These are phyloP conservation scores for Aldabrachelys gigantea DNA, from an alignment of 2,113 vertebrate genomes.

Conservation along the genomic window DNA sequence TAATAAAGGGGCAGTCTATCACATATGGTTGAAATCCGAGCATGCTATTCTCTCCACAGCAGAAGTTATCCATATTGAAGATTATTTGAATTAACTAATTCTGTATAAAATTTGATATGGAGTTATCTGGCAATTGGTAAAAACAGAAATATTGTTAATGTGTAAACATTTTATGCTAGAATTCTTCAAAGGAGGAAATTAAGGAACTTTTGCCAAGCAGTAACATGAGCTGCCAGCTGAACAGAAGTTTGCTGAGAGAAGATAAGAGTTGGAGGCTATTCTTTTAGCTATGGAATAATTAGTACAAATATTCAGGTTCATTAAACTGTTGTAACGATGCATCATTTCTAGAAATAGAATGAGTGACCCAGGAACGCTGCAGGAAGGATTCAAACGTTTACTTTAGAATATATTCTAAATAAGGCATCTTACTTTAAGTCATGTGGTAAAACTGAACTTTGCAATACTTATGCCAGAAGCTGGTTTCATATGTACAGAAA, in stretches of 20 bases:
- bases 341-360: slow-evolving; percentile 20
- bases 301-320: slow-evolving; percentile 41
- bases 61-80: background rate
- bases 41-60: rapidly evolving
- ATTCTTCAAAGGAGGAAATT: slow-evolving; percentile 54
- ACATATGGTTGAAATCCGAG: slow-evolving; percentile 7
- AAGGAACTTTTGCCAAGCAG: slow-evolving; percentile 39
- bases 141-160: background rate
- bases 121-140: background rate
- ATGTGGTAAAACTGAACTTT: background rate
- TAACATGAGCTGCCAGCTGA: slow-evolving; percentile 45
- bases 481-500: background rate
- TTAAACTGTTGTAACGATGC: slow-evolving; percentile 11
- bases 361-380: background rate
- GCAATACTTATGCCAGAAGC: background rate
- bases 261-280: background rate
- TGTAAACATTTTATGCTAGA: slow-evolving; percentile 32
- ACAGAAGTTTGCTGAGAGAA: slow-evolving; percentile 8
- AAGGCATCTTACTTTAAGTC: background rate
- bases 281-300: background rate
- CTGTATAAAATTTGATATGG: background rate
- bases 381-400: slow-evolving; percentile 6
- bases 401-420: background rate
- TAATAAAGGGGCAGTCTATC: background rate
- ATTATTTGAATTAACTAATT: slow-evolving; percentile 19